Evolutionary conservation across 2,113 vertebrate species (phyloP).

Genomic region (Perognathus longimembris): DNA sequence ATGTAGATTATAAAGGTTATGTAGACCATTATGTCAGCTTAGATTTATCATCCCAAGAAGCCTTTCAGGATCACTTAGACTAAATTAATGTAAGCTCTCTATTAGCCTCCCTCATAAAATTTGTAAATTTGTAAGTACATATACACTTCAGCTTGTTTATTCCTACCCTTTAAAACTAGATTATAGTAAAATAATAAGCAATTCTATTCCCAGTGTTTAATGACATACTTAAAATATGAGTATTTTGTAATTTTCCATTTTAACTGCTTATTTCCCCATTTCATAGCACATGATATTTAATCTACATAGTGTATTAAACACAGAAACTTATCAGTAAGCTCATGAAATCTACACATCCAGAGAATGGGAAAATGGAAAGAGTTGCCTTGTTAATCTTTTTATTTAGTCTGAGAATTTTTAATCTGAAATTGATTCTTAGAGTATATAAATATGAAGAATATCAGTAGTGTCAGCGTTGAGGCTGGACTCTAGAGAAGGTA

Average conservation of each 20-base stretch:
- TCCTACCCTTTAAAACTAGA: not conserved
- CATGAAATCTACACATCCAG: not conserved
- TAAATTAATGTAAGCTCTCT: conserved; percentile 26
- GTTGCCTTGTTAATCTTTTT: conserved; percentile 27
- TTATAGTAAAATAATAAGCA: conserved; percentile 36
- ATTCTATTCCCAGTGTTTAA: not conserved
- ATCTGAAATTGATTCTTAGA: conserved; percentile 31
- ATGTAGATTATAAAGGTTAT: not conserved
- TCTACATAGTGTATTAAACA: not conserved
- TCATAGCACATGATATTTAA: conserved; percentile 43
- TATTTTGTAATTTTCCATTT: conserved; percentile 44
- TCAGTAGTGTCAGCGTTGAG: not conserved
- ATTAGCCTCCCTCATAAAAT: not conserved
- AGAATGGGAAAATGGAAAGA: not conserved
- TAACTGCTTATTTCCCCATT: conserved; percentile 25
- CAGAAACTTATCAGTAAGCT: not conserved
- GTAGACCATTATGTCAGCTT: conserved; percentile 17
- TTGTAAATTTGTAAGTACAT: not conserved
- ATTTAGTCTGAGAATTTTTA: conserved; percentile 13
- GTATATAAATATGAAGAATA: conserved; percentile 31
- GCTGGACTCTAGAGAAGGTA: not conserved
- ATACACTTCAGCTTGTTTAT: not conserved
- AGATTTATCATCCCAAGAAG: conserved; percentile 44
- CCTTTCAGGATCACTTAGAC: not conserved
- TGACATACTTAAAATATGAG: not conserved